Percentiles rank a stretch among this genome's conserved stretches.
Evolutionary conservation across 1,140 invertebrate species (phyloP).

Genomic region (Apis florea): DNA sequence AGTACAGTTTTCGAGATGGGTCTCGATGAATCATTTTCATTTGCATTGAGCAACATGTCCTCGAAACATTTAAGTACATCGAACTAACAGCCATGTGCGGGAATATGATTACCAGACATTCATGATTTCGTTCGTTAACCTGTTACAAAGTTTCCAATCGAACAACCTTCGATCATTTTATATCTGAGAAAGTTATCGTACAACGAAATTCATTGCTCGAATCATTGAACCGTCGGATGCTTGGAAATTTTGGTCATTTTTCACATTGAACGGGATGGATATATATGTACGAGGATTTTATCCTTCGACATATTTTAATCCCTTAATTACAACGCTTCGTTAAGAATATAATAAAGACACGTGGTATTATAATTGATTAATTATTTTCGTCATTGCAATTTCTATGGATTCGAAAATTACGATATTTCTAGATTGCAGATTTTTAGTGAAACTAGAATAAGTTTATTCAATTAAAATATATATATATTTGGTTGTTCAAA

Average conservation of each 20-base stretch:
- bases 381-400: too few relatives aligned
- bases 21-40: slow-evolving; percentile 39
- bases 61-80: slow-evolving; percentile 56
- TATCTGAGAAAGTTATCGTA: neutral
- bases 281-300: too few relatives aligned
- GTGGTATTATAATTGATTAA: too few relatives aligned
- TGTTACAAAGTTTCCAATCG: neutral
- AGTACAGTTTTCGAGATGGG: slow-evolving; percentile 15
- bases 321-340: too few relatives aligned
- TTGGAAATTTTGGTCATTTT: neutral
- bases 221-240: neutral
- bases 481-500: too few relatives aligned
- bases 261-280: too few relatives aligned
- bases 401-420: too few relatives aligned
- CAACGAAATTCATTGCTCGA: neutral
- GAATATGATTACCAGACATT: neutral
- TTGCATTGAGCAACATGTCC: slow-evolving; percentile 28
- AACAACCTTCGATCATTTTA: slow-evolving; percentile 11
- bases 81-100: slow-evolving; percentile 41
- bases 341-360: too few relatives aligned
- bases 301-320: too few relatives aligned
- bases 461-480: too few relatives aligned
- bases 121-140: slow-evolving; percentile 26
- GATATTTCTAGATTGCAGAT: too few relatives aligned
- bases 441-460: too few relatives aligned